Evolutionary conservation across 1,140 invertebrate species (phyloP).

Genomic region (Geopemphigus sp.): DNA sequence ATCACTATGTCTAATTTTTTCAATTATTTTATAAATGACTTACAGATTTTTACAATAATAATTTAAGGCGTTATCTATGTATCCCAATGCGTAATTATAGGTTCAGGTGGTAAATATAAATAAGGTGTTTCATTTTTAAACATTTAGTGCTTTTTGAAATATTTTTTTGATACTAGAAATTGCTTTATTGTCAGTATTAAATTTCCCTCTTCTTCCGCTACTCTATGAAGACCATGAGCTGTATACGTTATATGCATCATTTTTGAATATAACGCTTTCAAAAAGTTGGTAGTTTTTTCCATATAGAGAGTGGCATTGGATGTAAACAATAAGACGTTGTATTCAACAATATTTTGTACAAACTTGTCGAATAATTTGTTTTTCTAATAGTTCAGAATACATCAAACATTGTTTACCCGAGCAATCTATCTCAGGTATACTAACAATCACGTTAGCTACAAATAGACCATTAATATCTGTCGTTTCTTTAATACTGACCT

Average conservation of each 20-base stretch:
- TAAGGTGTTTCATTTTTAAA: background rate
- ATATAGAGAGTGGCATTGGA: background rate
- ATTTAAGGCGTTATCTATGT: background rate
- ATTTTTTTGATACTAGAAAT: slow-evolving; percentile 15
- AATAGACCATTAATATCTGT: background rate
- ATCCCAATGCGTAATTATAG: background rate
- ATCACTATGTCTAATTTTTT: background rate
- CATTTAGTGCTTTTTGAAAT: background rate
- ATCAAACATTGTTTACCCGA: background rate
- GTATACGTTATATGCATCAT: background rate
- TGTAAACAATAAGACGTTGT: slow-evolving; percentile 4
- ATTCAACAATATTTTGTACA: background rate
- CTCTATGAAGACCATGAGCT: slow-evolving; percentile 8
- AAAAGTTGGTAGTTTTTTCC: background rate
- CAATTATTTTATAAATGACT: background rate
- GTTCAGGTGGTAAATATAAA: background rate
- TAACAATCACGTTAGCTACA: background rate
- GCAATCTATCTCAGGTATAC: background rate
- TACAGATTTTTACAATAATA: background rate
- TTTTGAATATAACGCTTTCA: background rate
- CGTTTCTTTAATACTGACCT: background rate
- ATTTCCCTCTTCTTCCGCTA: slow-evolving; percentile 4
- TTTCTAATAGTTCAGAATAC: background rate
- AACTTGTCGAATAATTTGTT: slow-evolving; percentile 10
- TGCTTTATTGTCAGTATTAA: background rate